These are phyloP conservation scores for Eudyptes chrysolophus DNA, from an alignment of 2,113 vertebrate species.

Conservation along the genomic window DNA sequence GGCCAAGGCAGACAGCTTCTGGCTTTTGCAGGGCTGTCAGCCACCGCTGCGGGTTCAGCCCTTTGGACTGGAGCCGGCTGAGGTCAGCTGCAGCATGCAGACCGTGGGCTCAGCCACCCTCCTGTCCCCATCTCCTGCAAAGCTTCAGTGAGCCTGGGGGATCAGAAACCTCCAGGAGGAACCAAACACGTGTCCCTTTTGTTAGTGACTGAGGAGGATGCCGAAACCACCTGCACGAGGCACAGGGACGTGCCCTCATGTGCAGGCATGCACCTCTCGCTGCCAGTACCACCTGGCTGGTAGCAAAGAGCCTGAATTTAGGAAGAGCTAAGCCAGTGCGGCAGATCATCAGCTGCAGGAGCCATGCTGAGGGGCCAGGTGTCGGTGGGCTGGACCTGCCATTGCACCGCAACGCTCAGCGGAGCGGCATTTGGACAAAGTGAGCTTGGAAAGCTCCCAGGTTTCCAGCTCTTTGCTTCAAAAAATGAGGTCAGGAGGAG, in stretches of 20 bases:
- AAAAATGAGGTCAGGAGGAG: conserved; percentile 9
- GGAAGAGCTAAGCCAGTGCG: not conserved
- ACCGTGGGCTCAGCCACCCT: not conserved
- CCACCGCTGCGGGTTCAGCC: accelerated
- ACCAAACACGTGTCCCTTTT: accelerated
- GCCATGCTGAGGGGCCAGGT: conserved; percentile 36
- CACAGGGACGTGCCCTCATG: accelerated
- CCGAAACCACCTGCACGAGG: accelerated
- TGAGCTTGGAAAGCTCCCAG: not conserved
- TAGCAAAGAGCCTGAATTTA: not conserved
- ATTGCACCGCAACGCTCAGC: not conserved
- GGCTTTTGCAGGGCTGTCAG: not conserved
- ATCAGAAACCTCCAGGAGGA: not conserved
- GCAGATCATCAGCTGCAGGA: conserved; percentile 8
- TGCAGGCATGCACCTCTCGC: not conserved
- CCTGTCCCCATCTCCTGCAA: not conserved
- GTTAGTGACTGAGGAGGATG: not conserved
- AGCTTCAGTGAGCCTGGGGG: accelerated
- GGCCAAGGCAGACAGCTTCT: not conserved
- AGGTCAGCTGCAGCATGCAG: accelerated
- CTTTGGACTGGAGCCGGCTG: not conserved
- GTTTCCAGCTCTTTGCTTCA: not conserved
- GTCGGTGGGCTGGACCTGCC: not conserved
- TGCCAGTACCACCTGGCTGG: not conserved
- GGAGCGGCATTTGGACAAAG: not conserved